Evolutionary conservation across 2,888 invertebrate genomes (phyloP).

Genomic region (Micropterix aruncella): DNA sequence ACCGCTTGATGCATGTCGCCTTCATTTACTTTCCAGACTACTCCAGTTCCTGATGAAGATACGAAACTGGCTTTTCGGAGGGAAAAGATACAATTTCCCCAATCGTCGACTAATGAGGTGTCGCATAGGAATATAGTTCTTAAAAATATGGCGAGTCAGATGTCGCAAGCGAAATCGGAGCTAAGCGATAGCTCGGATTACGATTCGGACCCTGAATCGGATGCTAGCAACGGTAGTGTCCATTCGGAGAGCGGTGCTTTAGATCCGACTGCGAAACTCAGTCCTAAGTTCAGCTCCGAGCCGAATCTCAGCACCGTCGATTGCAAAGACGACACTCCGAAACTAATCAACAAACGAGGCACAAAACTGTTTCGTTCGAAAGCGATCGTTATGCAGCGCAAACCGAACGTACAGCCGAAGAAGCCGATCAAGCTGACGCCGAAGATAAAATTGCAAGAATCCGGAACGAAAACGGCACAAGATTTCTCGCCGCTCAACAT

Average conservation of each 20-base stretch:
- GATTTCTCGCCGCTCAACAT: constrained; percentile 7
- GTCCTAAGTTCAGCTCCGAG: constrained; percentile 36
- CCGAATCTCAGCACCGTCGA: constrained; percentile 31
- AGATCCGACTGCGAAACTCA: constrained; percentile 23
- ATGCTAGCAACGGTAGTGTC: constrained; percentile 31
- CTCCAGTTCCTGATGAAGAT: no score
- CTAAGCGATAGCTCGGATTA: constrained; percentile 23
- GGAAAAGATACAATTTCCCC: no score
- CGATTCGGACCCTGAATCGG: constrained; percentile 26
- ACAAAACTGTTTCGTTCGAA: constrained; percentile 31
- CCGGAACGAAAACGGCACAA: constrained; percentile 20
- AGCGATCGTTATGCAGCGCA: constrained; percentile 16
- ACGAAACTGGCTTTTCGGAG: no score
- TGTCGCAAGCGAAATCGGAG: constrained; percentile 15
- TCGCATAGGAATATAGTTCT: constrained; percentile 32
- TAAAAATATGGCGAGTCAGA: constrained; percentile 32
- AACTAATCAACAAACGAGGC: constrained; percentile 25
- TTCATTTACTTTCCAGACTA: no score
- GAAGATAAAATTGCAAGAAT: background rate
- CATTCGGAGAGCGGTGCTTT: constrained; percentile 29
- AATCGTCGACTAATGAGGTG: constrained; percentile 19
- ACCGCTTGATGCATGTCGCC: background rate
- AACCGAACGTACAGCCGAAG: background rate
- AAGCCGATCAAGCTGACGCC: background rate
- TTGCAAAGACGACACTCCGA: constrained; percentile 26